Evolutionary conservation across 2,888 invertebrate species (phyloP), one percentile per base, ranked within the genome.

Genomic region (Orthonevra nobilis): DNA sequence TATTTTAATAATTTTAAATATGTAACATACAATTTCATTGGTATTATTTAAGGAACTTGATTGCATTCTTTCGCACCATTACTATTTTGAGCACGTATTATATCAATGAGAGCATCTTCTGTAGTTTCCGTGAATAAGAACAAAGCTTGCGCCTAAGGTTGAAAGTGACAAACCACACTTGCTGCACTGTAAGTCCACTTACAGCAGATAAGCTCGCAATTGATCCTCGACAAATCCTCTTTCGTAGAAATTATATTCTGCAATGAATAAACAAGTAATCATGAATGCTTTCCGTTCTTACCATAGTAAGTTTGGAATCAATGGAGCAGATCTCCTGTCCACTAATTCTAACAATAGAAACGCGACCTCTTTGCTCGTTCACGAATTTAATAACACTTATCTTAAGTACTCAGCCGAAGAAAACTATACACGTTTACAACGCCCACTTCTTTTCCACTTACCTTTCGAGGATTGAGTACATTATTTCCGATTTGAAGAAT

Each of bases 401-500:
- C 92, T 90, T 83, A 96, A 90, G 89, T 92, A 93, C 89, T 95
- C 95, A 0, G 95, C 94, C 2, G 95, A 93, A n/a, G 96, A 94
- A 89, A 94, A 96, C 63, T 92, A 85, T 93, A 92, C 52, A 95
- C 93, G 66, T 90, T 91, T 38, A 94, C 92, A 82, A 94, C 85
- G 83, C 92, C 89, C 5, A 91, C 86, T 70, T 89, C 88, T 9
- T 85, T 84, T 7, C 88, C 88, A 15, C 87, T 86, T 19, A 90
- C 84, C 88, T 88, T 58, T 2, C 3, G 23, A 23, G 23, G 23
- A 23, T 4, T 23, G 23, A 4, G 23, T n/a, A n/a, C n/a, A n/a
- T n/a, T n/a, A n/a, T n/a, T n/a, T n/a, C n/a, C n/a, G n/a, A n/a
- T n/a, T n/a, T n/a, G 23, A 23, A 23, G 5, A 23, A 5, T 3